These are phyloP conservation scores for Cydia splendana DNA, from an alignment of 1,140 invertebrate genomes.

Conservation along the genomic window DNA sequence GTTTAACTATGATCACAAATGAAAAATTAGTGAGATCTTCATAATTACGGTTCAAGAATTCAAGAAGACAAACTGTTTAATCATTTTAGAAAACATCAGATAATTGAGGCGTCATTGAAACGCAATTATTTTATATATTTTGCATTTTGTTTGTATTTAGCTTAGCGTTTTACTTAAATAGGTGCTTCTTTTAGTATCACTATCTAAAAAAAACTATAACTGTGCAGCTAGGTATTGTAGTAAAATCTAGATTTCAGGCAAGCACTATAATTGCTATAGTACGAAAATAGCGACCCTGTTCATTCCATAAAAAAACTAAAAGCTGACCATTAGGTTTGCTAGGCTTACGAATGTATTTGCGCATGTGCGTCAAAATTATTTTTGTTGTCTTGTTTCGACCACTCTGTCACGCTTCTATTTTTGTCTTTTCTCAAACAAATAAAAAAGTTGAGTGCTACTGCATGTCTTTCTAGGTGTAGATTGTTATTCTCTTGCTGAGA, in stretches of 20 bases:
- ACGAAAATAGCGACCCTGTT: slow-evolving; percentile 2
- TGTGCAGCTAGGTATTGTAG: neutral
- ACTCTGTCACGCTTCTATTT: no score
- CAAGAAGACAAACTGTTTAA: neutral
- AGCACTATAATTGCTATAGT: neutral
- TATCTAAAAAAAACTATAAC: neutral
- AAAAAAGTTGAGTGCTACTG: no score
- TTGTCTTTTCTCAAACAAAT: no score
- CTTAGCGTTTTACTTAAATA: neutral
- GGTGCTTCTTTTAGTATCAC: neutral
- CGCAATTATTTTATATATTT: slow-evolving; percentile 17
- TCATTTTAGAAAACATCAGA: neutral
- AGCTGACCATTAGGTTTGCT: no score
- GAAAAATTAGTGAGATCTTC: neutral
- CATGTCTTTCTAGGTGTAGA: no score
- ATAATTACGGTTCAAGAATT: neutral
- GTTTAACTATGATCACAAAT: neutral
- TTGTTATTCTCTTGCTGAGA: no score
- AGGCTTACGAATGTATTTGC: neutral
- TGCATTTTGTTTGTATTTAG: neutral
- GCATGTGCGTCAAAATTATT: neutral
- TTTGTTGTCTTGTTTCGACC: no score
- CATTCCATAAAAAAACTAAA: neutral
- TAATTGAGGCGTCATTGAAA: neutral
- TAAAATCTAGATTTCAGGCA: neutral